Conservation (phyloP, 1,140 invertebrate species). For the Ridgeia piscesae region DNA sequence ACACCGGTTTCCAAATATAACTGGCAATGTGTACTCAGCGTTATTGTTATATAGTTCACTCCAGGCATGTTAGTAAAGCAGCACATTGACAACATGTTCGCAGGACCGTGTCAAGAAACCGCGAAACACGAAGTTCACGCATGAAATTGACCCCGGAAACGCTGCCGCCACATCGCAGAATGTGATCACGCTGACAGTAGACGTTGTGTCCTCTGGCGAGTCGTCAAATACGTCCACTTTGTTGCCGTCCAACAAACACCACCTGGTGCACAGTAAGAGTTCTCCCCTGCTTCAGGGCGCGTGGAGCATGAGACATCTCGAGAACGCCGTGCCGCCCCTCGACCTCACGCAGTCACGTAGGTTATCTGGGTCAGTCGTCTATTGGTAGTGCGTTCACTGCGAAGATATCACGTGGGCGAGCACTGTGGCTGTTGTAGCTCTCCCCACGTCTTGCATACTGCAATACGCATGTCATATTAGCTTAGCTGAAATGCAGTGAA, state of each 20-base stretch:
- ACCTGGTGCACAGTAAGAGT: conserved; percentile 28
- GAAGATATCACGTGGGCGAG: conserved; percentile 22
- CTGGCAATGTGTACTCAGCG: too few relatives aligned
- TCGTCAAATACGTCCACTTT: neutral
- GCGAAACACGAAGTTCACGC: conserved; percentile 38
- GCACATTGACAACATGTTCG: neutral
- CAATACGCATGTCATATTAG: neutral
- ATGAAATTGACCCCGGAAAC: conserved; percentile 36
- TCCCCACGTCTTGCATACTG: neutral
- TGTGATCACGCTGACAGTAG: conserved; percentile 40
- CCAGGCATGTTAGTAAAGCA: neutral
- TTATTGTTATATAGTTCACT: neutral
- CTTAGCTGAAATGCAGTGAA: too few relatives aligned
- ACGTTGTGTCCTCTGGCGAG: conserved; percentile 17
- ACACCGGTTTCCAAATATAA: too few relatives aligned
- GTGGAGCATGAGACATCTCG: conserved; percentile 26
- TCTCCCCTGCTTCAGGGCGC: conserved; percentile 34
- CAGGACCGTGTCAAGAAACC: conserved; percentile 45
- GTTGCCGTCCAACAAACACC: neutral
- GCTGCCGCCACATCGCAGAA: conserved; percentile 39
- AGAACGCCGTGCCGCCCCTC: neutral
- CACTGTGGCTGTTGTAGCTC: conserved; percentile 7
- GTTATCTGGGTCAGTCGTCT: neutral
- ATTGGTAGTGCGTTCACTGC: neutral
- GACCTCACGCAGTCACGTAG: neutral